Evolutionary conservation across 2,888 invertebrate genomes (phyloP), one percentile per base, ranked within the genome.

Genomic region (Julus scandinavius): DNA sequence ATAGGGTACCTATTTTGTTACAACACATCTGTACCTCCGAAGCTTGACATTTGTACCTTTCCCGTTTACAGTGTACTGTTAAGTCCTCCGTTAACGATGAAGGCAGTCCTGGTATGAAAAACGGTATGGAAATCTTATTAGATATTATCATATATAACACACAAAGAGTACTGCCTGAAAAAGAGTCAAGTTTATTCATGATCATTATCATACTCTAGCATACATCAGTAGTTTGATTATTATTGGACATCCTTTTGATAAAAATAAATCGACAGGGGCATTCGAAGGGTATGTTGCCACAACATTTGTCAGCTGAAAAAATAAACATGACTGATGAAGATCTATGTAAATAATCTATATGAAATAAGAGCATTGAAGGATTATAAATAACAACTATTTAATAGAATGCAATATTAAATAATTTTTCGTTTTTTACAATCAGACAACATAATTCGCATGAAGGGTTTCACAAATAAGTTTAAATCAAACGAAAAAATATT

Each of bases 171-270:
- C 17, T n/a, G 58, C n/a, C 13, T n/a, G 1, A 58, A n/a, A 58
- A 4, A n/a, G 6, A 58, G n/a, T 58, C 58, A 58, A 17, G 9
- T 58, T 13, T 13, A 58, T n/a, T 6, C 13, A 13, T 3, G 4
- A 4, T 9, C n/a, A 58, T 5, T 7, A 58, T 17, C 17, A 29
- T 29, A 29, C 29, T 29, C 29, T 29, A 29, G 29, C 49, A 49
- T 6, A 49, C 49, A 9, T 13, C 49, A 49, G 0, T 49, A 7
- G 1, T 49, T 49, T 49, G 13, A 29, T n/a, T 4, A 29, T 7
- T 29, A 72, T 72, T n/a, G 20, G 29, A 72, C 20, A 72, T 72
- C 72, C 72, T 72, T 72, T 72, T 72, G 29, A 72, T 72, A 72
- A 72, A 72, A 72, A 72, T 72, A 72, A 72, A 72, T 72, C 4